Base-by-base conservation (phyloP, 1,140 invertebrate species). In the Diachasma alloeum region DNA sequence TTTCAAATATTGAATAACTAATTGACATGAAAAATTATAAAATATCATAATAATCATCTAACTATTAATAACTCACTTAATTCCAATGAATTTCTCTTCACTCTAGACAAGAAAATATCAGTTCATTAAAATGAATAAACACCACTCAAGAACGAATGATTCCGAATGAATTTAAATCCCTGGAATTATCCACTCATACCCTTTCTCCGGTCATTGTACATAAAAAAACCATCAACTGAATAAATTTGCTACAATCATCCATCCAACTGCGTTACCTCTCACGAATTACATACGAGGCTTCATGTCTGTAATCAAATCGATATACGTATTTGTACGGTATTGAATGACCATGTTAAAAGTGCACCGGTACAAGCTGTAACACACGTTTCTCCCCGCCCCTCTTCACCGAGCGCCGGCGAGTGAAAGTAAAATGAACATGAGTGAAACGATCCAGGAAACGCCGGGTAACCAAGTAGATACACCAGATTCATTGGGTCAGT, bases 381-480 rank as follows among this genome's bases (percentile, higher is more conserved):
- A 69, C 76, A 46, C 46, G 17, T 53, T 66, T 46, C 70, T 36
- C 67, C 46, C 53, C 39, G 72, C 13, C 59, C 11, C 24, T 24
- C 19, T 63, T 26, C 24, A 37, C 11, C n/a, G 36, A 77, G 22
- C 59, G 24, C 44, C 36, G n/a, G 26, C 24, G 59, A 72, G 77
- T 78, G 77, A 78, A 78, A 78, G 77, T 63, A 72, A 74, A 44
- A 71, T 66, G 15, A 22, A 26, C 77, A 69, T 31, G 72, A 75
- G 66, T 68, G 72, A 72, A 76, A 79, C 74, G 72, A 76, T 36
- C 48, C 71, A 74, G 74, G 74, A 79, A 79, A 76, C 70, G 24
- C 44, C 66, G 72, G 19, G 42, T 68, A 48, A 17, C 66, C 31
- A 39, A 63, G 19, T 63, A 63, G 59, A 53, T 66, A 31, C 31